Conservation (phyloP, 2,888 invertebrate genomes). For the Oxystoma pomonae region DNA sequence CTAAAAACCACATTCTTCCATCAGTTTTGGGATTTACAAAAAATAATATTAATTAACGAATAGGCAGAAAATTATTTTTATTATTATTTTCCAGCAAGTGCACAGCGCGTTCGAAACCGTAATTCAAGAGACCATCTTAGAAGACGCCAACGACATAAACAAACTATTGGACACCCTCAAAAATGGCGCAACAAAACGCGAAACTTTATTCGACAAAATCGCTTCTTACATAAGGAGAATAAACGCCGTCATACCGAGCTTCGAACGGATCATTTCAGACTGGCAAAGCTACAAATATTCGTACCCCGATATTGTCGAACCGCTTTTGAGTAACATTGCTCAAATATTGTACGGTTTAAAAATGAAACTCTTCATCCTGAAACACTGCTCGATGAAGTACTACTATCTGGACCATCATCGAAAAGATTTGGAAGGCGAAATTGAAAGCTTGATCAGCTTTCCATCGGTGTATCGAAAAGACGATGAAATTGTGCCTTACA, state of each 20-base stretch:
- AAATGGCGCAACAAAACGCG: neutral
- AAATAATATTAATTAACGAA: no score
- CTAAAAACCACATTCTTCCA: no score
- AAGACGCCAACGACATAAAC: constrained; percentile 22
- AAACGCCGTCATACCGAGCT: constrained; percentile 26
- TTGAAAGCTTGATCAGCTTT: constrained; percentile 53
- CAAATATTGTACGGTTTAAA: constrained; percentile 64
- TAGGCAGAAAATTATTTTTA: no score
- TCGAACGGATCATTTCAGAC: constrained; percentile 44
- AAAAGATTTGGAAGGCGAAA: constrained; percentile 16
- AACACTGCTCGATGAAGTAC: neutral
- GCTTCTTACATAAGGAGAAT: constrained; percentile 12
- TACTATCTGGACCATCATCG: neutral
- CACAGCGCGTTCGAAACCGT: constrained; percentile 34
- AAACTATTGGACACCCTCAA: constrained; percentile 5
- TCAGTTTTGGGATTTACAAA: no score
- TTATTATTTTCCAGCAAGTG: constrained; percentile 30
- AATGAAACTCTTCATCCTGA: constrained; percentile 49
- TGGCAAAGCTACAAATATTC: constrained; percentile 57
- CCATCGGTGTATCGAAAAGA: constrained; percentile 38
- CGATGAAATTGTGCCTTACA: neutral
- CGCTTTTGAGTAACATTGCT: constrained; percentile 63
- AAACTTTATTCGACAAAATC: constrained; percentile 9
- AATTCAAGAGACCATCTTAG: constrained; percentile 27
- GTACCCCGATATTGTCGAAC: constrained; percentile 77